phyloP scores from a whole-genome alignment of 2,113 vertebrate genomes.

The Stomatorhinus ivindoensis region DNA sequence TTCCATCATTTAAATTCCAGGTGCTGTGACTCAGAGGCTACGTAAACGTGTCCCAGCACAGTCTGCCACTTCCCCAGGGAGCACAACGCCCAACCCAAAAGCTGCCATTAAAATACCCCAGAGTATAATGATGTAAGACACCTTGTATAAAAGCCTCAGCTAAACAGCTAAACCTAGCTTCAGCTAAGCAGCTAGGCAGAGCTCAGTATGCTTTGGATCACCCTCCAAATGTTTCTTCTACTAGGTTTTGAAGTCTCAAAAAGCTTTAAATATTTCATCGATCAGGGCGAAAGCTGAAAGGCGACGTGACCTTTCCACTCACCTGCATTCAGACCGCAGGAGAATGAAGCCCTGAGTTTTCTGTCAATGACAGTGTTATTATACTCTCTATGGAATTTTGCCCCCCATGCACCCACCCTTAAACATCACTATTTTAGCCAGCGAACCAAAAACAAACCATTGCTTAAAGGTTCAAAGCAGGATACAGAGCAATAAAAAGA shows the following conservation, averaged over 20 bases:
- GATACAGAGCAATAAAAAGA: background rate
- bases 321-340: background rate
- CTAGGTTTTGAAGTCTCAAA: background rate
- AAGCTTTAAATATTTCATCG: background rate
- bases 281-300: background rate
- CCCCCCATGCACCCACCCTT: background rate
- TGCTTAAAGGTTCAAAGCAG: background rate
- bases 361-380: background rate
- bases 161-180: background rate
- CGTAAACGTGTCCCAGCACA: background rate
- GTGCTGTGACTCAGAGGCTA: background rate
- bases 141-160: background rate
- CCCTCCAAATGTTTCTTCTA: background rate
- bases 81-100: background rate
- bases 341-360: background rate
- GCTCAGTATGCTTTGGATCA: background rate
- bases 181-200: background rate
- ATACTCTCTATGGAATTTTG: background rate
- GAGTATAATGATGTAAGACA: background rate
- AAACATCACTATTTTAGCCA: background rate
- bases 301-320: background rate
- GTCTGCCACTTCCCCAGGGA: background rate
- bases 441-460: background rate
- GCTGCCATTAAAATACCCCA: background rate
- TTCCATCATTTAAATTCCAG: background rate